These are phyloP conservation scores for Enteromius thamalakanensis DNA, from an alignment of 2,797 vertebrate species.

Conservation along the genomic window DNA sequence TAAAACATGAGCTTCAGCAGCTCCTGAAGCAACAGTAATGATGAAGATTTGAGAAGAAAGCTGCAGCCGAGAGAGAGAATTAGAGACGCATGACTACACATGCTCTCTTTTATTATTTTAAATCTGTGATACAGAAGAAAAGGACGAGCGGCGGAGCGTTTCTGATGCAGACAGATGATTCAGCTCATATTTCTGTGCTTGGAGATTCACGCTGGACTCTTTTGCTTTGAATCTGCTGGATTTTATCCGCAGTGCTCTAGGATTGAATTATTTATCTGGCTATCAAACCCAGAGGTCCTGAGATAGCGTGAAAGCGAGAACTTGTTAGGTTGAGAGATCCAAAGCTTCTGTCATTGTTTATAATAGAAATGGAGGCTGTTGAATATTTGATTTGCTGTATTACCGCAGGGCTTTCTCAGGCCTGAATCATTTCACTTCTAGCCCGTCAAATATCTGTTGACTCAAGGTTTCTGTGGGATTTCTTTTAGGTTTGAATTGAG, in stretches of 20 bases:
- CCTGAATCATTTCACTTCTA: not conserved
- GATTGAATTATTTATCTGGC: slow-evolving; percentile 64
- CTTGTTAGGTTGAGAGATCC: slow-evolving; percentile 27
- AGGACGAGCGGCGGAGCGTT: slow-evolving; percentile 35
- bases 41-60: slow-evolving; percentile 65
- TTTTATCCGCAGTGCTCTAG: not conserved
- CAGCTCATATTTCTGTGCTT: not conserved
- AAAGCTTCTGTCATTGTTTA: slow-evolving; percentile 60
- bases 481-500: not conserved
- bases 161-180: not conserved
- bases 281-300: slow-evolving; percentile 45
- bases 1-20: not conserved
- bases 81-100: slow-evolving; percentile 36
- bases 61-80: slow-evolving; percentile 45
- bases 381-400: slow-evolving; percentile 65
- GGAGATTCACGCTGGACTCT: not conserved
- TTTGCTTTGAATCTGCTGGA: not conserved
- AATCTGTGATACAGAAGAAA: slow-evolving; percentile 65
- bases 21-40: slow-evolving; percentile 56
- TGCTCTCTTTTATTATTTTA: slow-evolving; percentile 62
- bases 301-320: slow-evolving; percentile 12
- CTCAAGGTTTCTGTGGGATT: slow-evolving; percentile 8
- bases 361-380: slow-evolving; percentile 63
- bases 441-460: not conserved
- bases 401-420: slow-evolving; percentile 16